Percentiles rank a stretch among this genome's conserved stretches.
These are phyloP conservation scores for Caenorhabditis wallacei DNA, from an alignment of 2,888 invertebrate species.

Conservation along the genomic window DNA sequence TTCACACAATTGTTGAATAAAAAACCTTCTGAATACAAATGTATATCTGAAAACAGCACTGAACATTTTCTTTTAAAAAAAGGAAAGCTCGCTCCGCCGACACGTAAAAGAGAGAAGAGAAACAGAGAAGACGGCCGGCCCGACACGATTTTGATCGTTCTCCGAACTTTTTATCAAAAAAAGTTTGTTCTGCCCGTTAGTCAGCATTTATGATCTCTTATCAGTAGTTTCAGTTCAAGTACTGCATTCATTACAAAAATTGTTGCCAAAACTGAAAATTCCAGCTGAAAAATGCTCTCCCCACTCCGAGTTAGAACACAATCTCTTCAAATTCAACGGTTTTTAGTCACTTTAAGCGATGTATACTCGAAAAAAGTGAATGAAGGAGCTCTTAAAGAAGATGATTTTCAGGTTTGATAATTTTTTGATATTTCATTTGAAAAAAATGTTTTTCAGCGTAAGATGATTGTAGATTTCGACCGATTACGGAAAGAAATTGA, in stretches of 20 bases:
- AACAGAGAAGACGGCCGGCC: conserved; percentile 27
- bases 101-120: conserved; percentile 4
- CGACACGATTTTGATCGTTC: conserved; percentile 39
- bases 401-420: conserved; percentile 53
- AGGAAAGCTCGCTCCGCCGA: not conserved
- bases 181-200: conserved; percentile 24
- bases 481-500: conserved; percentile 65
- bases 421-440: no score
- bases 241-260: conserved; percentile 10
- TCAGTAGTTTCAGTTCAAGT: conserved; percentile 29
- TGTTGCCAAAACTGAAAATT: conserved; percentile 12
- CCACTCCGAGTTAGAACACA: conserved; percentile 16
- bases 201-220: conserved; percentile 33
- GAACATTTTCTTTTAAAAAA: not conserved
- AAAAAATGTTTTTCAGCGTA: conserved; percentile 67
- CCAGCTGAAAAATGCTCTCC: conserved; percentile 42
- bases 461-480: conserved; percentile 72
- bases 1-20: conserved; percentile 32
- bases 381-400: conserved; percentile 62
- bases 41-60: not conserved
- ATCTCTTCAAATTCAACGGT: conserved; percentile 39
- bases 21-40: conserved; percentile 14
- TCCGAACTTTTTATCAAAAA: conserved; percentile 41
- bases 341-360: conserved; percentile 55
- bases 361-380: conserved; percentile 65